phyloP scores from a whole-genome alignment of 2,797 vertebrate genomes.

The Falco biarmicus region DNA sequence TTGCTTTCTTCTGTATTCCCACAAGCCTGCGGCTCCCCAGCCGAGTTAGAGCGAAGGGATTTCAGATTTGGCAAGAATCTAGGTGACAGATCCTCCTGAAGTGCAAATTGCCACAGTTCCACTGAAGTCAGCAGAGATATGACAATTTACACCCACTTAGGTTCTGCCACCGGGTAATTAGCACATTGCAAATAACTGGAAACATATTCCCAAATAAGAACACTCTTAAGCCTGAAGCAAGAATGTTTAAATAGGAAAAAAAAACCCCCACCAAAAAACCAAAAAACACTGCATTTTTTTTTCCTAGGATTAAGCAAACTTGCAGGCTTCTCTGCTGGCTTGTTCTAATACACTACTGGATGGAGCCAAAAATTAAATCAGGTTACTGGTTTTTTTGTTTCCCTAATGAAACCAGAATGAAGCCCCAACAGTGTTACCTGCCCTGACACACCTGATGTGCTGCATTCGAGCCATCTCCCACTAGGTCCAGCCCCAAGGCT shows the following conservation, averaged over 20 bases:
- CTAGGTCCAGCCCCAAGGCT: neutral
- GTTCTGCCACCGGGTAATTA: slow-evolving; percentile 70
- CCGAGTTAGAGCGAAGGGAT: slow-evolving; percentile 41
- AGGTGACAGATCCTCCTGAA: slow-evolving; percentile 62
- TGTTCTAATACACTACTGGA: neutral
- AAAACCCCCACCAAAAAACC: neutral
- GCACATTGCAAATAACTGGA: slow-evolving; percentile 69
- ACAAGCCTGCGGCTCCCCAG: slow-evolving; percentile 44
- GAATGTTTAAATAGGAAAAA: neutral
- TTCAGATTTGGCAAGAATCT: slow-evolving; percentile 51
- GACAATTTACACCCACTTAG: slow-evolving; percentile 72
- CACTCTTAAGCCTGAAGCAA: slow-evolving; percentile 21
- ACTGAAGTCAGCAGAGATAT: slow-evolving; percentile 66
- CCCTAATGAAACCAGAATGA: neutral
- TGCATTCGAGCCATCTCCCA: neutral
- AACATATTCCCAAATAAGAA: slow-evolving; percentile 61
- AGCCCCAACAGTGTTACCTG: neutral
- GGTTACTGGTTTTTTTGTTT: neutral
- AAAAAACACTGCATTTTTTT: neutral
- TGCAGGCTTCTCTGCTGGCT: neutral
- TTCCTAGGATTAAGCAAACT: slow-evolving; percentile 2
- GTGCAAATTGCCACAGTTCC: slow-evolving; percentile 65
- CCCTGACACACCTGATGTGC: neutral
- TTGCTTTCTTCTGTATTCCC: slow-evolving; percentile 29
- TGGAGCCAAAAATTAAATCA: neutral